Conservation (phyloP, 2,113 vertebrate species). For the Pomatorhinus ruficollis region DNA sequence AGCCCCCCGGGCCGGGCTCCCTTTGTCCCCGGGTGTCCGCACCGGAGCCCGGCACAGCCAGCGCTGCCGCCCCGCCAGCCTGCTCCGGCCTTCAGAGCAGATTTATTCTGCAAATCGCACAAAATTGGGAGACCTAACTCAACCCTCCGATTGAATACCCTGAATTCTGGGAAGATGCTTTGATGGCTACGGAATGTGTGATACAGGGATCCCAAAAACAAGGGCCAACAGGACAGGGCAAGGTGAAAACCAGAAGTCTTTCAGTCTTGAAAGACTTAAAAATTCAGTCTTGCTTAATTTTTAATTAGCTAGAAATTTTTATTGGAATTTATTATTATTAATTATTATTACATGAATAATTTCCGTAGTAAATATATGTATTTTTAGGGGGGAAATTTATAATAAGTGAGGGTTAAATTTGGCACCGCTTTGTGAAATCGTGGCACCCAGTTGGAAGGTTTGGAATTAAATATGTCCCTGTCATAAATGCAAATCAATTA, state of each 20-base stretch:
- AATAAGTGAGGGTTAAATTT: background rate
- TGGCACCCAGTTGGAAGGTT: background rate
- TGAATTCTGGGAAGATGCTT: background rate
- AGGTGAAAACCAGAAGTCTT: background rate
- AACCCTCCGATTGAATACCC: background rate
- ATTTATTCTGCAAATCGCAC: background rate
- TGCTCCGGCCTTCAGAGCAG: background rate
- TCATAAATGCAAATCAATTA: background rate
- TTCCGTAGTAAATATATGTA: background rate
- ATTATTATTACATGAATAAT: background rate
- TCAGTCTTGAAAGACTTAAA: too few relatives aligned
- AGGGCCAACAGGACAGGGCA: background rate
- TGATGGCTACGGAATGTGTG: background rate
- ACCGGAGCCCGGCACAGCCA: accelerated
- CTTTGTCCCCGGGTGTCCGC: background rate
- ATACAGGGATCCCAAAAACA: background rate
- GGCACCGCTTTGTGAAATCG: background rate
- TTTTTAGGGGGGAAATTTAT: background rate
- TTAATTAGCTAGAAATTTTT: background rate
- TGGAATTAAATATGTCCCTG: background rate
- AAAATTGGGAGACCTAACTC: background rate
- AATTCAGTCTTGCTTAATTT: background rate
- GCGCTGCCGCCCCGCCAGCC: background rate
- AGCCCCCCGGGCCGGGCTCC: background rate
- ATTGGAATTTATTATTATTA: background rate